phyloP scores from a whole-genome alignment of 2,888 invertebrate species.

The Polymixis lichenea region DNA sequence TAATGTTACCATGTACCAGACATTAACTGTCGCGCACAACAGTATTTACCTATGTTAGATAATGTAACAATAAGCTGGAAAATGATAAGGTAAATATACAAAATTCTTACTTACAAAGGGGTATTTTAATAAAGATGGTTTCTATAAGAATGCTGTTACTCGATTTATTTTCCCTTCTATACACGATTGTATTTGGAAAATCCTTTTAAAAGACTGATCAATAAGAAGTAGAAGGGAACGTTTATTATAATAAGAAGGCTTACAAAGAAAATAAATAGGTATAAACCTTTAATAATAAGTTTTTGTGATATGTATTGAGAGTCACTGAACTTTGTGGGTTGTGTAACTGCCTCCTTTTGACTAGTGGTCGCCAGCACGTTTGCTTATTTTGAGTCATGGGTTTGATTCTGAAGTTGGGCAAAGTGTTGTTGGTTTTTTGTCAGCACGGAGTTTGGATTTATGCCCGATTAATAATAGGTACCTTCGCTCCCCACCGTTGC shows the following conservation, averaged over 20 bases:
- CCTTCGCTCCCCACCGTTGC: no score
- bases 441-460: no score
- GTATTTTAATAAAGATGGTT: conserved; percentile 2
- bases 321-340: not conserved
- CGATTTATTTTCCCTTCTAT: not conserved
- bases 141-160: not conserved
- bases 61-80: not conserved
- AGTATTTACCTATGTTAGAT: not conserved
- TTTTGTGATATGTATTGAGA: not conserved
- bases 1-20: no score
- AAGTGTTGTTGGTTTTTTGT: not conserved
- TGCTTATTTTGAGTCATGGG: not conserved
- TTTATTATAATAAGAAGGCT: not conserved
- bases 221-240: not conserved
- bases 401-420: not conserved
- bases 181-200: not conserved
- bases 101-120: not conserved
- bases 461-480: no score
- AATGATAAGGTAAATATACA: not conserved
- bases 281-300: not conserved
- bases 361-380: no score
- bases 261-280: not conserved
- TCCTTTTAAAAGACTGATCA: not conserved
- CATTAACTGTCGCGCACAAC: no score
- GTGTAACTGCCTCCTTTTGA: not conserved